phyloP scores from a whole-genome alignment of 2,113 vertebrate species.

The Hucho hucho region DNA sequence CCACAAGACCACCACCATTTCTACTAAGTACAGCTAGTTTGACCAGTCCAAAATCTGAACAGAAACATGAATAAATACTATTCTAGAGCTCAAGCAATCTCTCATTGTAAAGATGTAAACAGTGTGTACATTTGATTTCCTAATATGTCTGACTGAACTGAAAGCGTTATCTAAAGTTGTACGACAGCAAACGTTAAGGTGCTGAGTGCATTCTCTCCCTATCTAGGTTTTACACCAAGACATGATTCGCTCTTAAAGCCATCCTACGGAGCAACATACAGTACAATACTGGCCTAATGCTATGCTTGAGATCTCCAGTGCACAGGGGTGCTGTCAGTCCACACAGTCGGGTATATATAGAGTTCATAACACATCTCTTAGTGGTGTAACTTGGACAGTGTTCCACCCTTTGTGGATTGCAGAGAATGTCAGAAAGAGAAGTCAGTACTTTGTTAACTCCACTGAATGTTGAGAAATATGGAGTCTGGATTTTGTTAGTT shows the following conservation, averaged over 20 bases:
- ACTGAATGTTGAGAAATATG: not conserved
- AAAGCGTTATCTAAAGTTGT: conserved; percentile 31
- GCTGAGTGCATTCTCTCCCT: conserved; percentile 49
- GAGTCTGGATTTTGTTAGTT: conserved; percentile 27
- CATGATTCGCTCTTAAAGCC: not conserved
- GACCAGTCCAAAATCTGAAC: conserved; percentile 59
- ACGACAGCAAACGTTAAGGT: conserved; percentile 61
- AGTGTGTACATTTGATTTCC: conserved; percentile 61
- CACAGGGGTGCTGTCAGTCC: conserved; percentile 6
- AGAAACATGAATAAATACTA: conserved; percentile 72
- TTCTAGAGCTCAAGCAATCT: conserved; percentile 28
- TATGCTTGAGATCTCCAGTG: conserved; percentile 12
- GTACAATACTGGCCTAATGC: not conserved
- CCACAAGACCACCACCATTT: conserved; percentile 53
- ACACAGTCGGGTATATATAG: not conserved
- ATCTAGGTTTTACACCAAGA: not conserved
- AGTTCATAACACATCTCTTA: conserved; percentile 17
- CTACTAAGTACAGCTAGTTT: conserved; percentile 59
- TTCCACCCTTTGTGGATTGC: conserved; percentile 33
- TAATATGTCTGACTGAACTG: conserved; percentile 45
- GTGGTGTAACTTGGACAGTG: conserved; percentile 51
- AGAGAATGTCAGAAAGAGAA: conserved; percentile 34
- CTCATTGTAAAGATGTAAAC: conserved; percentile 18
- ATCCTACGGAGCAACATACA: not conserved
- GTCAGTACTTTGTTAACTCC: too few relatives aligned